A percentile compares a stretch with the other conserved stretches of the same genome.
phyloP scores from a whole-genome alignment of 2,113 vertebrate species.

The Hystrix brachyura region DNA sequence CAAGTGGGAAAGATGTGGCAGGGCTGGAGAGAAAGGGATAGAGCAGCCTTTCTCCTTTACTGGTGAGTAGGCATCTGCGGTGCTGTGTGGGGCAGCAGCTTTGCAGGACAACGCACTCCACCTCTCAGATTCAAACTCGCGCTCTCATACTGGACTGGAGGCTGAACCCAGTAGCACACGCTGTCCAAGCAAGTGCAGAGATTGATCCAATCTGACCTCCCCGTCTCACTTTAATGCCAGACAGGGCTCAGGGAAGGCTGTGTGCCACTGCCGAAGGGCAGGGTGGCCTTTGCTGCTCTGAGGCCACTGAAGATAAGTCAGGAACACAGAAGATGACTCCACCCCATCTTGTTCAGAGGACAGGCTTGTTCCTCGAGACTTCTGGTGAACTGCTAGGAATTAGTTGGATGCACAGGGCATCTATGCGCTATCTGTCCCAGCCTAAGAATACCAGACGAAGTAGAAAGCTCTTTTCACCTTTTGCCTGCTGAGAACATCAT shows the following conservation, averaged over 20 bases:
- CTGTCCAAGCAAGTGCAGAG: not conserved
- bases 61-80: not conserved
- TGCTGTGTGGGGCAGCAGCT: not conserved
- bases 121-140: not conserved
- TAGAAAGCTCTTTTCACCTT: not conserved
- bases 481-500: constrained; percentile 20
- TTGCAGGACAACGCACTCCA: not conserved
- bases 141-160: constrained; percentile 10
- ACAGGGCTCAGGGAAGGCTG: constrained; percentile 17
- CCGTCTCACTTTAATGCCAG: not conserved
- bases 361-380: not conserved
- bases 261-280: constrained; percentile 33
- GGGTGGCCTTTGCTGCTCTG: constrained; percentile 27
- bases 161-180: not conserved
- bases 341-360: not conserved
- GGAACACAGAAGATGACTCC: constrained; percentile 13
- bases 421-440: not conserved
- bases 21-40: not conserved
- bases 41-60: not conserved
- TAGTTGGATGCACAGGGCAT: not conserved
- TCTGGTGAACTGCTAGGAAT: not conserved
- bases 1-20: not conserved
- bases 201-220: not conserved
- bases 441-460: not conserved
- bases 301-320: constrained; percentile 22